These are phyloP conservation scores for Sylvia atricapilla DNA, from an alignment of 2,113 vertebrate species.

Conservation along the genomic window DNA sequence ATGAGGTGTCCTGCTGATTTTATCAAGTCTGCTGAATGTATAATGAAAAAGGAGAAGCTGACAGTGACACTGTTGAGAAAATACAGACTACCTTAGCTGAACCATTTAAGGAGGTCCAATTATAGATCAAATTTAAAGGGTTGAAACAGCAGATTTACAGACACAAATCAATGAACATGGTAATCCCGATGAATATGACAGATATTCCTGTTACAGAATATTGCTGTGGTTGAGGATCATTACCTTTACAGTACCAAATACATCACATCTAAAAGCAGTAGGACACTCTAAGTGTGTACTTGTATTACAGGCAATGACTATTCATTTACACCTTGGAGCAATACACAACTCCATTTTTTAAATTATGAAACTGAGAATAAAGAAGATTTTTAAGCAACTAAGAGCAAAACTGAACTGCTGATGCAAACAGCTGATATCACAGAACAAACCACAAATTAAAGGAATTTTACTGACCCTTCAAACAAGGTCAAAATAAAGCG, in stretches of 20 bases:
- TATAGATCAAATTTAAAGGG: slow-evolving; percentile 88
- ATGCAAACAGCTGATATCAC: slow-evolving; percentile 13
- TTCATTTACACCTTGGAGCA: slow-evolving; percentile 74
- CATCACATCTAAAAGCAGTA: slow-evolving; percentile 82
- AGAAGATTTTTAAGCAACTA: slow-evolving; percentile 36
- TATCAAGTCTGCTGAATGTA: slow-evolving; percentile 98
- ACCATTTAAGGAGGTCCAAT: slow-evolving; percentile 96
- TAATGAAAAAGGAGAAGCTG: slow-evolving; percentile 95
- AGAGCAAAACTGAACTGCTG: slow-evolving; percentile 21
- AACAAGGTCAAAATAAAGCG: neutral
- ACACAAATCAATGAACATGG: slow-evolving; percentile 94
- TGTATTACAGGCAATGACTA: slow-evolving; percentile 76
- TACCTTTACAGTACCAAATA: slow-evolving; percentile 85
- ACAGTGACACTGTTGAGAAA: slow-evolving; percentile 84
- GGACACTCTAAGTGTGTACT: slow-evolving; percentile 69
- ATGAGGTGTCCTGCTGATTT: slow-evolving; percentile 95
- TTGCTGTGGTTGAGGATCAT: slow-evolving; percentile 85
- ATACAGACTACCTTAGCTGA: slow-evolving; percentile 89
- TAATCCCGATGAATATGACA: slow-evolving; percentile 92
- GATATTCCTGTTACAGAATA: slow-evolving; percentile 88
- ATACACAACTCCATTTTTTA: slow-evolving; percentile 50
- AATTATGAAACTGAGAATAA: slow-evolving; percentile 47
- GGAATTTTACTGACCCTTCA: slow-evolving; percentile 9
- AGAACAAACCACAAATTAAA: neutral
- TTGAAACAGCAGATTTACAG: slow-evolving; percentile 88